phyloP scores from a whole-genome alignment of 2,113 vertebrate genomes.

The Zapus hudsonius region DNA sequence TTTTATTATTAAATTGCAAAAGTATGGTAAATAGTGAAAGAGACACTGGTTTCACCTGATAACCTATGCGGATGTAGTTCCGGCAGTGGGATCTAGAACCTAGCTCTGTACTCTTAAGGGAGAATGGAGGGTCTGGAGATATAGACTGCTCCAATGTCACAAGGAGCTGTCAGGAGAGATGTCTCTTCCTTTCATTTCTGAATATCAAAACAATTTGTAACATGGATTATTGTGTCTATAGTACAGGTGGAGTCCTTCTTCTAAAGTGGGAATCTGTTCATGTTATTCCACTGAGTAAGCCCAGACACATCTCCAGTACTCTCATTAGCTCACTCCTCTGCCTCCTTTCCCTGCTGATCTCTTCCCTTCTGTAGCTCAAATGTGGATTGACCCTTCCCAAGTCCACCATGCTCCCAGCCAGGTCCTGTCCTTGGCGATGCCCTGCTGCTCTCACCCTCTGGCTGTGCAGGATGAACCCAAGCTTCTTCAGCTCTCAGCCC shows the following conservation, averaged over 20 bases:
- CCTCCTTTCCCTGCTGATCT: neutral
- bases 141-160: neutral
- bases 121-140: neutral
- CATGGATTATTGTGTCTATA: neutral
- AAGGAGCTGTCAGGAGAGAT: neutral
- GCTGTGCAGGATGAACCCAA: neutral
- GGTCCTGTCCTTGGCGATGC: neutral
- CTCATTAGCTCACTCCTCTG: neutral
- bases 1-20: neutral
- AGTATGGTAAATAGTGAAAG: neutral
- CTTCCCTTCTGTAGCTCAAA: neutral
- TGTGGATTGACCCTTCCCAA: neutral
- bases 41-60: neutral
- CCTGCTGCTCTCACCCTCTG: neutral
- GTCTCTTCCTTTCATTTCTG: neutral
- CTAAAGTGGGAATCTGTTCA: neutral
- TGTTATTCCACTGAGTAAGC: neutral
- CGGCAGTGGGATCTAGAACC: neutral
- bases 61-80: neutral
- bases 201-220: neutral
- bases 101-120: neutral
- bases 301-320: accelerated
- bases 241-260: neutral
- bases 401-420: accelerated
- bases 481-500: neutral